These are phyloP conservation scores for Drosophila trapezifrons DNA, from an alignment of 1,140 invertebrate genomes.

Conservation along the genomic window DNA sequence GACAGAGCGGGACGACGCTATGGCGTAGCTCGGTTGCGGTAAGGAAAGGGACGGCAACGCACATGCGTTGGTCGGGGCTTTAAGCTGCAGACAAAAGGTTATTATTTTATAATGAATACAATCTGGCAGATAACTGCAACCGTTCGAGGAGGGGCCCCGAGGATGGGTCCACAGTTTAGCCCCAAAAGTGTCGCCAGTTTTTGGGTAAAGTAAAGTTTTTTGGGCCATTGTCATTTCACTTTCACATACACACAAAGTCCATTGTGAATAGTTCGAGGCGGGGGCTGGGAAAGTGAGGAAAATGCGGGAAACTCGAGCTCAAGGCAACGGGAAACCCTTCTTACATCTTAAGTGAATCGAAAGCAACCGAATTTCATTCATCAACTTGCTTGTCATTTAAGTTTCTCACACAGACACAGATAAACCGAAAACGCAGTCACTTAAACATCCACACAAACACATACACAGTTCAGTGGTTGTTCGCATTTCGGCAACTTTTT, in stretches of 20 bases:
- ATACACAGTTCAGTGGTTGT: conserved; percentile 20
- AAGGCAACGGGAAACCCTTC: neutral
- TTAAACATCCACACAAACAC: conserved; percentile 10
- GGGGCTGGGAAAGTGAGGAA: neutral
- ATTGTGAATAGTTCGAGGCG: conserved; percentile 30
- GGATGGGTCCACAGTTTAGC: conserved; percentile 3
- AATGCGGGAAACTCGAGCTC: neutral
- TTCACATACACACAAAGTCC: conserved; percentile 31
- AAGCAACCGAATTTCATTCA: conserved; percentile 43
- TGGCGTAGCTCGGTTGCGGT: neutral
- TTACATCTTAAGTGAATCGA: conserved; percentile 36
- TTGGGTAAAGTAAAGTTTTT: conserved; percentile 34
- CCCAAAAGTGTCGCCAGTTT: conserved; percentile 34
- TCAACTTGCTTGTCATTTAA: conserved; percentile 40
- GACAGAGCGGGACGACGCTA: conserved; percentile 23
- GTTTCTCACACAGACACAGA: conserved; percentile 21
- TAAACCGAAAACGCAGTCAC: conserved; percentile 18
- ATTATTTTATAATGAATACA: conserved; percentile 83
- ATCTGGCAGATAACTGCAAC: conserved; percentile 67
- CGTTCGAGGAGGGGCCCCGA: conserved; percentile 4
- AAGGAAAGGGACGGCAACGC: conserved; percentile 9
- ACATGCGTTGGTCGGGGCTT: conserved; percentile 22
- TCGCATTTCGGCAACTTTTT: neutral
- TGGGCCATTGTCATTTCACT: conserved; percentile 55
- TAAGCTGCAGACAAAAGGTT: conserved; percentile 72